A percentile compares a stretch with the other conserved stretches of the same genome.
These are phyloP conservation scores for Lepus timidus DNA, from an alignment of 2,113 vertebrate species.

Conservation along the genomic window DNA sequence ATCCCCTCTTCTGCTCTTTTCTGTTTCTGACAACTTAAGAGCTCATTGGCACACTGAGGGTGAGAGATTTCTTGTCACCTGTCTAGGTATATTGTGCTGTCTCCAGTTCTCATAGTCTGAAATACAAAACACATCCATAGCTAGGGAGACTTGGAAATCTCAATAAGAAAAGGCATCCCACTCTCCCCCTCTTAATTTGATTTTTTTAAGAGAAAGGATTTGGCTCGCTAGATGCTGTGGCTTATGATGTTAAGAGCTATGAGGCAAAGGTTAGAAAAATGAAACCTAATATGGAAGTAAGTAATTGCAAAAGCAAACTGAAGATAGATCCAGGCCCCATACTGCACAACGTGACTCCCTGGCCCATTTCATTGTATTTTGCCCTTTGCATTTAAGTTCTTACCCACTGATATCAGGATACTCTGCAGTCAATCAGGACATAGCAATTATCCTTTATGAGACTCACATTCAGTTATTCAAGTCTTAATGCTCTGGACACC, in stretches of 20 bases:
- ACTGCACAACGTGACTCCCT: background rate
- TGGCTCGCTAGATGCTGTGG: background rate
- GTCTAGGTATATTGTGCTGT: too few relatives aligned
- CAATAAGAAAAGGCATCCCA: background rate
- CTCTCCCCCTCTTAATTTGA: background rate
- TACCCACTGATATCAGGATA: conserved; percentile 24
- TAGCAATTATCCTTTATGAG: conserved; percentile 60
- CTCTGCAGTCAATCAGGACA: conserved; percentile 13
- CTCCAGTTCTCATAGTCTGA: background rate
- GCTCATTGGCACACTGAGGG: background rate
- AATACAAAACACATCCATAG: background rate
- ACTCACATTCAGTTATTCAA: conserved; percentile 20
- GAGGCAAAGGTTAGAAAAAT: conserved; percentile 42
- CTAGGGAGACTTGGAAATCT: background rate
- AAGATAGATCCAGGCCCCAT: background rate
- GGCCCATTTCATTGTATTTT: background rate
- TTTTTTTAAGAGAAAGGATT: background rate
- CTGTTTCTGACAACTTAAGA: background rate
- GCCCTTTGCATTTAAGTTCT: conserved; percentile 31
- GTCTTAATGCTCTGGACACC: conserved; percentile 6
- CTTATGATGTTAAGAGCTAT: background rate
- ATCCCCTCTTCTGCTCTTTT: background rate
- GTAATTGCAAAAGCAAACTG: conserved; percentile 12
- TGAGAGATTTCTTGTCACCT: background rate
- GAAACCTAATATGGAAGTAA: background rate